Evolutionary conservation across 2,888 invertebrate species (phyloP), one percentile per base, ranked within the genome.

Genomic region (Heliconius charithonia): DNA sequence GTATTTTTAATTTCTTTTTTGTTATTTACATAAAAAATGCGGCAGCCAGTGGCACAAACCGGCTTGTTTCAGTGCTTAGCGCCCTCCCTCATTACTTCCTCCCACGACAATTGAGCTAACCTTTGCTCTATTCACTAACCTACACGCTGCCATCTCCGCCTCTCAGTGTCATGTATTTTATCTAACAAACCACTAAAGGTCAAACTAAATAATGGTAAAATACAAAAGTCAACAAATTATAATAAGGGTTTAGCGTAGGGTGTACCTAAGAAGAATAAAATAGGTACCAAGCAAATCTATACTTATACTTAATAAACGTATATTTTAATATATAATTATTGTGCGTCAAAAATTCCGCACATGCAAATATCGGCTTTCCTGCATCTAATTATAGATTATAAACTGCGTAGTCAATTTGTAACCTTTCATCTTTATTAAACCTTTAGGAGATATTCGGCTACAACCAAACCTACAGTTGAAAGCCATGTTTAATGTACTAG

Each of bases 61-160:
- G 69, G 69, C 51, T 16, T 41, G 51, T 65, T 72, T 65, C 22
- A 65, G 69, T 70, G 22, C 56, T 45, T 29, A 10, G 73, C 63
- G 75, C 12, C 29, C 59, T 25, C n/a, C 62, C 27, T 51, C 72
- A 45, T 77, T 51, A 69, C 41, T 65, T 80, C 78, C 73, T 69
- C 78, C 78, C 80, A 74, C 80, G 78, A 45, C 67, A 75, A 41
- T 75, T 59, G 72, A 29, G 37, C 51, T 56, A 73, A 80, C 80
- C 80, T 80, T 78, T 78, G 76, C 78, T 80, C 78, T 78, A 76
- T 45, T 70, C 37, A 70, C 56, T 69, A 67, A 37, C 67, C 67
- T 69, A 41, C 41, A 69, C 69, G 69, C 41, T n/a, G n/a, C 63
- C 73, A 76, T 67, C 78, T 76, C 65, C 76, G 75, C 77, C 72